Conservation (phyloP, 2,797 vertebrate species). For the Onychomys arenicola region DNA sequence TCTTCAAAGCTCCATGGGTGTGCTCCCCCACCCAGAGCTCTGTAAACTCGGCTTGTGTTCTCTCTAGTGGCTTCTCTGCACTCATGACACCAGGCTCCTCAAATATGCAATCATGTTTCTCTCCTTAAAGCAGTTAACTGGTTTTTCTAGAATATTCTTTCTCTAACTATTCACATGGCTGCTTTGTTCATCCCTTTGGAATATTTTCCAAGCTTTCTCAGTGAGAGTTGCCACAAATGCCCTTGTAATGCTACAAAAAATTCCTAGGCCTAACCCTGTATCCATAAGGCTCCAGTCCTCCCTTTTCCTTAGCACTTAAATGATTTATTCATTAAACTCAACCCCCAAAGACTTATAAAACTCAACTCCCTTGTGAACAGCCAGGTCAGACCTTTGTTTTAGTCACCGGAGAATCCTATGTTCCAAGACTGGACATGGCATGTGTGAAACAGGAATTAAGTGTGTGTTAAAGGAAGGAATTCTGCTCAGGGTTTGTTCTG, state of each 20-base stretch:
- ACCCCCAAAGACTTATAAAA: not conserved
- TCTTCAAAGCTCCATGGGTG: not conserved
- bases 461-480: constrained; percentile 6
- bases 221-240: not conserved
- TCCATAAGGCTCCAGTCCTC: not conserved
- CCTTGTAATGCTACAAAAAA: not conserved
- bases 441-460: not conserved
- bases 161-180: not conserved
- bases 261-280: not conserved
- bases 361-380: not conserved
- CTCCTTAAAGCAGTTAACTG: not conserved
- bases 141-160: not conserved
- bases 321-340: constrained; percentile 2
- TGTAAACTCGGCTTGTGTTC: not conserved
- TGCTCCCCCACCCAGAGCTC: not conserved
- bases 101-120: not conserved
- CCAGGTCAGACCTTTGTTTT: not conserved
- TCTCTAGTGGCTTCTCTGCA: not conserved
- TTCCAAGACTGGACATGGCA: not conserved
- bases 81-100: not conserved
- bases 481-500: not conserved
- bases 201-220: not conserved
- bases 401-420: not conserved
- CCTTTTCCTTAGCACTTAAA: not conserved
- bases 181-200: not conserved